A percentile compares a stretch with the other conserved stretches of the same genome.
Conservation (phyloP, 92 coral and sea anemone genomes). For the Zoanthus sansibaricus region DNA sequence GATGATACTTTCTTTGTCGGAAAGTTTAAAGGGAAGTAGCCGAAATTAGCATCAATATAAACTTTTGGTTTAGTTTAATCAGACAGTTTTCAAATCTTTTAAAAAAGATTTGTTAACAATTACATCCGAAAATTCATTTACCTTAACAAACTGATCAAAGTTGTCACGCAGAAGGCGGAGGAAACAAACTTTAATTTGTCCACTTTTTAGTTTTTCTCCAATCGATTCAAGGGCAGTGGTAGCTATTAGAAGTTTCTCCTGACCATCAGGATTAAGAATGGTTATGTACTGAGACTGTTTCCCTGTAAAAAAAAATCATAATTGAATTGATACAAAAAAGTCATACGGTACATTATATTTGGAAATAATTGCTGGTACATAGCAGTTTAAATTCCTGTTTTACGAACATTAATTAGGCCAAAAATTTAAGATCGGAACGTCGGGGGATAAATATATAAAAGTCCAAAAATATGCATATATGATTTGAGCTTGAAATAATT, state of each 20-base stretch:
- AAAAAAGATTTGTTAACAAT: not conserved
- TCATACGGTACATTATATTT: not conserved
- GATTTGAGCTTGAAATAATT: too few species aligned
- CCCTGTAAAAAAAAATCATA: not conserved
- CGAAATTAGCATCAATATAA: too few species aligned
- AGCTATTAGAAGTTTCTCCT: constrained; percentile 54
- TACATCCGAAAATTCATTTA: not conserved
- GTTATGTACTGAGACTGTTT: constrained; percentile 1
- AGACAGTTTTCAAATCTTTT: not conserved
- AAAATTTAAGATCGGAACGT: too few species aligned
- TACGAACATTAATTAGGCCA: too few species aligned
- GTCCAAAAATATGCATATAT: too few species aligned
- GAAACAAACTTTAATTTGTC: constrained; percentile 38
- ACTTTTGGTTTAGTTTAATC: not conserved
- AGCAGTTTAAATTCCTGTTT: too few species aligned
- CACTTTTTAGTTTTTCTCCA: constrained; percentile 44
- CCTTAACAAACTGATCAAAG: constrained; percentile 51
- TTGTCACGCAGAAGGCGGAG: constrained; percentile 51
- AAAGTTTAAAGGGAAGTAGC: too few species aligned
- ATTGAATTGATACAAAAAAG: not conserved
- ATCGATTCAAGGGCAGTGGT: constrained; percentile 62
- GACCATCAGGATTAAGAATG: constrained; percentile 54
- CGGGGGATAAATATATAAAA: too few species aligned
- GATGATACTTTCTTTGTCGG: too few species aligned
- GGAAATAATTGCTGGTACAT: not conserved